Evolutionary conservation across 2,888 invertebrate species (phyloP), one percentile per base, ranked within the genome.

Genomic region (Amiota communis): DNA sequence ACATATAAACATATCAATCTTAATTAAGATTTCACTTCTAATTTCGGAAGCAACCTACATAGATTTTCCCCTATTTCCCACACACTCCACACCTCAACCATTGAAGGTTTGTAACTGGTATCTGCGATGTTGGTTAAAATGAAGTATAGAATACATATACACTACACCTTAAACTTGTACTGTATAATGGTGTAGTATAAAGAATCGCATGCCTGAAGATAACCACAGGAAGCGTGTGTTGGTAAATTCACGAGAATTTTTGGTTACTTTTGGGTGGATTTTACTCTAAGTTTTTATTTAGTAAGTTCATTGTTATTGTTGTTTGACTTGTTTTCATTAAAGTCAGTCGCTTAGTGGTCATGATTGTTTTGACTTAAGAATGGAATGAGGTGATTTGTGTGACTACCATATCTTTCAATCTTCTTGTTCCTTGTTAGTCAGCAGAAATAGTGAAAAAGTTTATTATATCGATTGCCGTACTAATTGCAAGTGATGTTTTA

Each of bases 21-120:
- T 87, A 87, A 88, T 87, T 87, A 88, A 82, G 84, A 82, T 81
- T 84, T 86, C 79, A 86, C 81, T 80, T 83, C 82, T 79, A 76
- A 78, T 75, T 74, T 77, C 59, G 59, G 17, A 15, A n/a, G 15
- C 15, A 56, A 15, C 56, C 15, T 56, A 56, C 56, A n/a, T 56
- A n/a, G 56, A 56, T 56, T 56, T 8, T 56, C 23, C 23, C 23
- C 23, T 56, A 23, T 23, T 23, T 23, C 23, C 23, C 63, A 20
- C 67, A n/a, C 46, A 11, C 1, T 11, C 3, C 67, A n/a, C 46
- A 11, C 1, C 15, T 11, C 46, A 72, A 56, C 69, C 63, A 68
- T 75, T 78, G 53, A 11, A 49, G 12, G 70, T 36, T 36, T 36
- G 0, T 6, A 36, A 36, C 36, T 36, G 6, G 36, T 36, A 36